Percentiles rank a stretch among this genome's conserved stretches.
These are phyloP conservation scores for Cephus rjabovi DNA, from an alignment of 2,888 invertebrate species.

Conservation along the genomic window DNA sequence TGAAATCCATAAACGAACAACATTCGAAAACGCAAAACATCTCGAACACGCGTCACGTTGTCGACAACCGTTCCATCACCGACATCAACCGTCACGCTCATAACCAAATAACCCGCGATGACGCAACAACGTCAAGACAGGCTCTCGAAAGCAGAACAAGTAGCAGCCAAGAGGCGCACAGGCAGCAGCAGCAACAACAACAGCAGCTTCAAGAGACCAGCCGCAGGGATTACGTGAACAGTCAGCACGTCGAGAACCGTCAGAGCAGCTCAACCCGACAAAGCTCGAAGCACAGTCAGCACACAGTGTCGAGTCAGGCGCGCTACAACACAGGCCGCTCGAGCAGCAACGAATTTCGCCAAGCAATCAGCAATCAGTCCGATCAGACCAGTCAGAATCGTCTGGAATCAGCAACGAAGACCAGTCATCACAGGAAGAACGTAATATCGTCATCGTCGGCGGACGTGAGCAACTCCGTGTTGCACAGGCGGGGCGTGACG, in stretches of 20 bases:
- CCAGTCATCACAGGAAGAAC: conserved; percentile 77
- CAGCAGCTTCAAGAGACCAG: conserved; percentile 35
- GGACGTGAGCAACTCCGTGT: conserved; percentile 81
- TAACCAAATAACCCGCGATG: conserved; percentile 28
- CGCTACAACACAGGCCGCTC: conserved; percentile 59
- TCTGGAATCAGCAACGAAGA: conserved; percentile 39
- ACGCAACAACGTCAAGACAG: conserved; percentile 28
- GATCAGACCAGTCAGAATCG: conserved; percentile 30
- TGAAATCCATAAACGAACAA: conserved; percentile 25
- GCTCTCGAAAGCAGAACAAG: conserved; percentile 33
- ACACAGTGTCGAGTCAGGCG: conserved; percentile 67
- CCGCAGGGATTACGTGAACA: conserved; percentile 54
- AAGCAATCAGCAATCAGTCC: conserved; percentile 64
- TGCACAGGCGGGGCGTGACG: conserved; percentile 79
- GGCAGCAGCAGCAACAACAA: conserved; percentile 15
- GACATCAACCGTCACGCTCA: conserved; percentile 21
- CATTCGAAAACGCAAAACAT: conserved; percentile 25
- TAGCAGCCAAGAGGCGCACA: conserved; percentile 28
- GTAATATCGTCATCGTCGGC: conserved; percentile 78
- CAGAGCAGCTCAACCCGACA: conserved; percentile 29
- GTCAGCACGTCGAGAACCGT: conserved; percentile 44
- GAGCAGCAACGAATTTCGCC: conserved; percentile 70
- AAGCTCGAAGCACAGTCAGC: conserved; percentile 51
- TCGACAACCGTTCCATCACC: conserved; percentile 35
- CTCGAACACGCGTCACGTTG: conserved; percentile 29